A percentile compares a stretch with the other conserved stretches of the same genome.
Conservation (phyloP, 2,797 vertebrate species). For the Prunella strophiata region DNA sequence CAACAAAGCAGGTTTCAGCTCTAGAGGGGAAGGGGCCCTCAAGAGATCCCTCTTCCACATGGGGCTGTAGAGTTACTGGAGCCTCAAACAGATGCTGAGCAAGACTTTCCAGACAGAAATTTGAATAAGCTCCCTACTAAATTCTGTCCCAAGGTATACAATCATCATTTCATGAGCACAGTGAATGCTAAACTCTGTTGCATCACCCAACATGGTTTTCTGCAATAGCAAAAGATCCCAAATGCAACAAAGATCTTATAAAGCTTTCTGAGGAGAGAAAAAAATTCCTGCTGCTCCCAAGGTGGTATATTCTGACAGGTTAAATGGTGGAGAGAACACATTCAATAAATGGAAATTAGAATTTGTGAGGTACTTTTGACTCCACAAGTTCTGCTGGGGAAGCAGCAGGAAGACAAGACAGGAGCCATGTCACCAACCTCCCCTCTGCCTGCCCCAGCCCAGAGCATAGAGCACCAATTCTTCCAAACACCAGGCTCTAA, state of each 20-base stretch:
- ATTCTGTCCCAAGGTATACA: neutral
- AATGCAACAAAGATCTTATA: neutral
- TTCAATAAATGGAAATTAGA: neutral
- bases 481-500: neutral
- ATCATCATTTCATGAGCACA: neutral
- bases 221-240: neutral
- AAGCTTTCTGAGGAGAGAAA: neutral
- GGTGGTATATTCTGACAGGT: neutral
- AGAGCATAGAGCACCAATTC: neutral
- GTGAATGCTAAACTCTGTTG: neutral
- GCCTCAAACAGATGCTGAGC: neutral
- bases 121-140: neutral
- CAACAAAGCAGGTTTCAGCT: neutral
- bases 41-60: neutral
- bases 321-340: neutral
- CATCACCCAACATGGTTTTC: neutral
- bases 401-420: neutral
- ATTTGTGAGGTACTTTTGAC: neutral
- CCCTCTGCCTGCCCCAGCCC: neutral
- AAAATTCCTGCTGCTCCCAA: neutral
- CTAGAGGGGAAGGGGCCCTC: neutral
- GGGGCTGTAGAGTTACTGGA: neutral
- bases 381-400: neutral
- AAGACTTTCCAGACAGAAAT: neutral
- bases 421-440: neutral